Base-by-base conservation (phyloP, 2,888 invertebrate genomes). In the Phengaris arion region DNA sequence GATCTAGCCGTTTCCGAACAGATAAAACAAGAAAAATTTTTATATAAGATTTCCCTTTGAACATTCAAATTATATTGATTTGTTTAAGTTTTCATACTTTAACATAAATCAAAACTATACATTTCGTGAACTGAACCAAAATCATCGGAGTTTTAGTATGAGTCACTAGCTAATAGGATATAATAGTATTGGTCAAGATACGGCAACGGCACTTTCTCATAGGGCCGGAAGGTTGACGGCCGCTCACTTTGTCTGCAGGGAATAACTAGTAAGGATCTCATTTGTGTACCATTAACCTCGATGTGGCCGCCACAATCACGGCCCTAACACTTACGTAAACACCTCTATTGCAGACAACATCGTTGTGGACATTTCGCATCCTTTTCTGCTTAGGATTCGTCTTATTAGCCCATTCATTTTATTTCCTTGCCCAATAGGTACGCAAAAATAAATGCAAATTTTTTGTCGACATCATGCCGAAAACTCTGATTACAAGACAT, bases 201-300 rank as follows among this genome's bases (percentile, higher is more conserved):
- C 72, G 52, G 35, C 51, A 77, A 76, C 75, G 70, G 83, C 83
- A 85, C 79, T 85, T 85, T 83, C 83, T 80, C 81, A 81, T 84
- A 84, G 85, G 83, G 82, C 84, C 81, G 81, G 81, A 78, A 83
- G 83, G 81, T 82, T 81, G 75, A 83, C 84, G 81, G 80, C 82
- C 80, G 75, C 75, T 75, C 68, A 57, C 75, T 72, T 72, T 69
- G 75, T 69, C 54, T 59, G 68, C 68, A 72, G 64, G 13, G 72
- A 70, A 64, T 75, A 83, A 35, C 35, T 35, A 35, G 3, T 35
- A 35, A 75, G 69, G 75, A 75, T 79, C 77, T 83, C 83, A 83
- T 81, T 81, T 81, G 79, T 84, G 86, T 87, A 86, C 85, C 86
- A 85, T 88, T 89, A 88, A 87, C 89, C 88, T 83, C 85, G 83